Evolutionary conservation across 2,113 vertebrate genomes (phyloP), one percentile per base, ranked within the genome.

Genomic region (Oncorhynchus masou): DNA sequence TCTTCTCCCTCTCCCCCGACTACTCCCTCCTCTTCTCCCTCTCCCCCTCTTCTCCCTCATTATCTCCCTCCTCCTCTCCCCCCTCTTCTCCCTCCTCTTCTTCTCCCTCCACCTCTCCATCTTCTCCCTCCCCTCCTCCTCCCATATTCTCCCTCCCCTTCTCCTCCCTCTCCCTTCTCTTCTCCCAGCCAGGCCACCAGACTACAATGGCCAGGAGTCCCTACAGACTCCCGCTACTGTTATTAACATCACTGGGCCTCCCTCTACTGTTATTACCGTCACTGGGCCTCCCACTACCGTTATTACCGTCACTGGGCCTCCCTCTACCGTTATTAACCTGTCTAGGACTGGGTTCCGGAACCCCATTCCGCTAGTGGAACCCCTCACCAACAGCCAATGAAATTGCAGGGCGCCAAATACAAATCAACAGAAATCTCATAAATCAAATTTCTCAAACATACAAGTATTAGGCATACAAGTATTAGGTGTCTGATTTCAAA

Each of bases 201-300:
- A 89, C 70, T 49, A 91, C 90, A 89, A 90, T 87, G 84, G 84
- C 19, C 84, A 93, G 93, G 88, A 49, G 12, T 71, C n/a, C 29
- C 29, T 24, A 16, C n/a, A 51, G 73, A 77, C 39, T 72, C 68
- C 68, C 66, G 77, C 79, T 66, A 66, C 75, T 64, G 82, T 24
- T 29, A 70, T 71, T 31, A 31, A 24, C 88, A 86, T 91, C 84
- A 85, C 71, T 71, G 59, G 74, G 77, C 0, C 29, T 4, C 68
- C 68, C 66, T 78, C 79, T 66, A 66, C 75, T 64, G 82, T 24
- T 29, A 70, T 71, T 31, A 31, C n/a, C 88, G 87, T 91, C 84
- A 85, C 71, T 71, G 59, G 74, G 77, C 0, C 29, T 4, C 29
- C 29, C 29, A 1, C 29, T 31, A 31, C 29, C 4, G 4, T 31